These are phyloP conservation scores for Cyanistes caeruleus DNA, from an alignment of 2,113 vertebrate genomes.

Conservation along the genomic window DNA sequence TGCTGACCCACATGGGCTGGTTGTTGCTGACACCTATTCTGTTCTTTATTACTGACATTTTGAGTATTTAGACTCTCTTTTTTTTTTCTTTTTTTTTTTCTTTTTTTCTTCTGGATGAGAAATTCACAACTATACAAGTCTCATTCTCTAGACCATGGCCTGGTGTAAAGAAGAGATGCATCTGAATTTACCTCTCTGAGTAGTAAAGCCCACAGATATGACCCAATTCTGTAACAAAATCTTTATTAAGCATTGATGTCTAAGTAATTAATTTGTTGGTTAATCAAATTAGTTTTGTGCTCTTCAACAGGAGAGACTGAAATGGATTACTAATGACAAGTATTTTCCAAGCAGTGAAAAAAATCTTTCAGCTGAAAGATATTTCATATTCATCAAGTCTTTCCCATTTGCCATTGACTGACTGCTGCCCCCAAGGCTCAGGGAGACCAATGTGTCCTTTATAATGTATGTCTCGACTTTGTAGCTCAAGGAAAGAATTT, in stretches of 20 bases:
- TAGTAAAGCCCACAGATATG: background rate
- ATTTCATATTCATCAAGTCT: background rate
- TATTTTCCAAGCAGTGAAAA: background rate
- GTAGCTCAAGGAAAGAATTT: constrained; percentile 4
- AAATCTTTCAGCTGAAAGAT: background rate
- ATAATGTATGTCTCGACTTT: background rate
- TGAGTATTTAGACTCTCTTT: background rate
- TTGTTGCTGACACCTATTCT: background rate
- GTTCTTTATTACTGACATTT: background rate
- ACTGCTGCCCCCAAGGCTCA: background rate
- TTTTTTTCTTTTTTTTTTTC: background rate
- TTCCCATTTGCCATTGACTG: background rate
- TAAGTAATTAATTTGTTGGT: background rate
- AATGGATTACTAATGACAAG: background rate
- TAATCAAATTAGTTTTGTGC: background rate
- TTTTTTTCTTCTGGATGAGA: background rate
- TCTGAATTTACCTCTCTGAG: background rate
- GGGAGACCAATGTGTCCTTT: background rate
- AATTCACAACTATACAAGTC: background rate
- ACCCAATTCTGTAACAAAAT: background rate
- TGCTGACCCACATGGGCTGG: background rate
- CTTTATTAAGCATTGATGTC: background rate
- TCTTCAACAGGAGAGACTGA: background rate
- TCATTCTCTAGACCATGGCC: background rate
- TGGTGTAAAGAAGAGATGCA: background rate